These are phyloP conservation scores for Noctua fimbriata DNA, from an alignment of 2,888 invertebrate genomes.

Conservation along the genomic window DNA sequence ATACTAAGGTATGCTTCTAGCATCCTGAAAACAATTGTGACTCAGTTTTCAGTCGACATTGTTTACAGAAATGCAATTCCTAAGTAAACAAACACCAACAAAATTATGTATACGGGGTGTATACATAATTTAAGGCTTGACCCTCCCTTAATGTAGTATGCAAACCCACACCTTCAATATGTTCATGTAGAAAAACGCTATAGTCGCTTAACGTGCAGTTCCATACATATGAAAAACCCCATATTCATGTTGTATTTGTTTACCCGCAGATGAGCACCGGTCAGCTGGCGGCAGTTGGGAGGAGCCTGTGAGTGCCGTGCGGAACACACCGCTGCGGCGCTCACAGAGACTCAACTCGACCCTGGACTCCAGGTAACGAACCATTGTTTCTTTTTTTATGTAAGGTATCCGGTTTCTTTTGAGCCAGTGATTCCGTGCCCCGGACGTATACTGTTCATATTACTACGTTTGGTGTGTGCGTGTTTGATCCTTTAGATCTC, in stretches of 20 bases:
- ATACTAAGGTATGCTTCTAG: background rate
- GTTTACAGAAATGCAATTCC: constrained; percentile 7
- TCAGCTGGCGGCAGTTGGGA: constrained; percentile 95
- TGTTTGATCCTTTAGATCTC: constrained; percentile 31
- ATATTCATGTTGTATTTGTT: constrained; percentile 41
- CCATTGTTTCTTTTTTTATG: constrained; percentile 52
- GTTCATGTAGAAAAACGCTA: constrained; percentile 2
- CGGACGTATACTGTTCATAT: constrained; percentile 40
- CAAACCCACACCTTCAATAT: constrained; percentile 10
- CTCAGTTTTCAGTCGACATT: background rate
- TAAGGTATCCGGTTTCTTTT: constrained; percentile 61
- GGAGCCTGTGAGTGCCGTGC: constrained; percentile 91
- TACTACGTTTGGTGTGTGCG: constrained; percentile 4
- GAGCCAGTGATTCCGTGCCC: constrained; percentile 48
- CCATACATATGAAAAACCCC: background rate
- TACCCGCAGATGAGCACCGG: constrained; percentile 94
- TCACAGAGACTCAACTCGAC: constrained; percentile 89
- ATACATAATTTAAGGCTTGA: no score
- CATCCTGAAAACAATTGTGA: background rate
- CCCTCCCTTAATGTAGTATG: constrained; percentile 7
- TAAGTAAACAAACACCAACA: background rate
- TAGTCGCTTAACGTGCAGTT: constrained; percentile 15
- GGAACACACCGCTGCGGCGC: constrained; percentile 88
- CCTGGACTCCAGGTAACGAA: constrained; percentile 85
- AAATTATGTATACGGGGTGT: background rate